Evolutionary conservation across 2,888 invertebrate genomes (phyloP), one percentile per base, ranked within the genome.

Genomic region (Rapana venosa): DNA sequence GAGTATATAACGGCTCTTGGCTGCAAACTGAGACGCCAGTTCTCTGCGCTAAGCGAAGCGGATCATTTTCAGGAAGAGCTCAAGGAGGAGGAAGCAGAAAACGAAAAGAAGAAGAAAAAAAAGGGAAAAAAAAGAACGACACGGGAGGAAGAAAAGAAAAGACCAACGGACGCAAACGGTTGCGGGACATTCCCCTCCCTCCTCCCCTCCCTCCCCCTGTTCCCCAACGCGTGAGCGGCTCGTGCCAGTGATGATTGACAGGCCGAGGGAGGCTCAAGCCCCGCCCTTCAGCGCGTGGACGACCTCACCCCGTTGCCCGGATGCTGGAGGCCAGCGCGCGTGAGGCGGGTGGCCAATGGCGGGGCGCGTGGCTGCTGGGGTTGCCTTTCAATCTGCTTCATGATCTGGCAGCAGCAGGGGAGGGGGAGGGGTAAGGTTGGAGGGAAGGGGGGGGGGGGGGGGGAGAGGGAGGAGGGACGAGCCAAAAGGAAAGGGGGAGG

Each of bases 361-460:
- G 83, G 5, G 90, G 88, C 91, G 92, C 92, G 91, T 92, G 92
- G 90, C 91, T 92, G 91, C 87, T 89, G 92, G 91, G 83, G 90
- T 86, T 91, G 87, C 83, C 84, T 87, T 88, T 90, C 87, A 90
- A 87, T 87, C 70, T 47, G 81, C 47, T 74, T 32, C 66, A 35
- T 89, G 89, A 66, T 84, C 26, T 70, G 36, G 70, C 47, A 83
- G 56, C 70, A 15, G 30, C n/a, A 30, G 58, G 79, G 77, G 30
- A 6, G 47, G 58, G 79, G 56, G 58, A 79, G 35, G 56, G 84
- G 66, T 66, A 22, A 6, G 15, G n/a, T n/a, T 22, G 30, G 79
- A 30, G 47, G 32, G 30, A 26, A 30, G 36, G n/a, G 32, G 56
- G n/a, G 58, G 36, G 88, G 56, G n/a, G 79, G 32, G n/a, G 6